Percentiles rank a stretch among this genome's conserved stretches.
These are phyloP conservation scores for Gorsachius magnificus DNA, from an alignment of 2,797 vertebrate species.

Conservation along the genomic window DNA sequence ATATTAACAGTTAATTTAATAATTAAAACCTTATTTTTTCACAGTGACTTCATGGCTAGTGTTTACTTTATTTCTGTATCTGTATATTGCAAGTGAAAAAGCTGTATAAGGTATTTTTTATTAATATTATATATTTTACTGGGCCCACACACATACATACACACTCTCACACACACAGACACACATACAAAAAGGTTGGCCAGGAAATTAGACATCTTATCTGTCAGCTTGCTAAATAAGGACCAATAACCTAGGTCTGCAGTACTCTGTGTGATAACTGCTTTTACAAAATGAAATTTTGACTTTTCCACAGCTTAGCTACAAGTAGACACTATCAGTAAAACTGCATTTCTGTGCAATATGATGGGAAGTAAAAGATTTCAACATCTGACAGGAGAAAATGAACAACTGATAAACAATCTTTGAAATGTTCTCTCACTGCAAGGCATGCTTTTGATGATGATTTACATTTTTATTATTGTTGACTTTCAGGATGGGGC, in stretches of 20 bases:
- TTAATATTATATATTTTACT: slow-evolving; percentile 58
- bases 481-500: slow-evolving; percentile 68
- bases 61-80: slow-evolving; percentile 8
- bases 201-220: slow-evolving; percentile 88
- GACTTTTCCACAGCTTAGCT: slow-evolving; percentile 77
- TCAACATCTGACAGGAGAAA: slow-evolving; percentile 79
- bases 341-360: slow-evolving; percentile 75
- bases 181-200: slow-evolving; percentile 56
- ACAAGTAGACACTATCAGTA: slow-evolving; percentile 78
- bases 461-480: slow-evolving; percentile 79
- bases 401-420: slow-evolving; percentile 80
- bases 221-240: slow-evolving; percentile 77
- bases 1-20: slow-evolving; percentile 45
- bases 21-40: slow-evolving; percentile 55
- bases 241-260: slow-evolving; percentile 78
- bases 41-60: background rate
- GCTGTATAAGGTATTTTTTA: slow-evolving; percentile 10
- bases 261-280: slow-evolving; percentile 74
- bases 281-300: slow-evolving; percentile 82
- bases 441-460: slow-evolving; percentile 66
- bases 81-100: background rate
- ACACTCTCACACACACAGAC: slow-evolving; percentile 11
- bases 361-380: slow-evolving; percentile 76
- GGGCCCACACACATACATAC: slow-evolving; percentile 34
- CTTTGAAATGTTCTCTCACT: slow-evolving; percentile 76